Percentiles rank a stretch among this genome's conserved stretches.
Conservation (phyloP, 2,888 invertebrate species). For the Pseudococcus jackbeardsleyi region DNA sequence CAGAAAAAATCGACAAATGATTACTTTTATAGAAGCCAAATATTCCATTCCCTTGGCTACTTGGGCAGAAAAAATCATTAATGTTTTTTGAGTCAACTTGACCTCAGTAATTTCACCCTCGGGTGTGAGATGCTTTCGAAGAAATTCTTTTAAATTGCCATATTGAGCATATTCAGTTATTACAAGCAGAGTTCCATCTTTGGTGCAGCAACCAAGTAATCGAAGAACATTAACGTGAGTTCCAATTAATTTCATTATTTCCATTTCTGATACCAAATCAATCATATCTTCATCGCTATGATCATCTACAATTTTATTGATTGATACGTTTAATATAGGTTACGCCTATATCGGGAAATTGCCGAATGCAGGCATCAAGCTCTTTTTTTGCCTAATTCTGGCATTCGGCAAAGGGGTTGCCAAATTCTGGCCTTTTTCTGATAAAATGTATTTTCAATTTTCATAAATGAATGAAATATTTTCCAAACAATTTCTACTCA, state of each 20-base stretch:
- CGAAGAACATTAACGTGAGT: constrained; percentile 98
- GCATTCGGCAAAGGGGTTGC: too few species aligned
- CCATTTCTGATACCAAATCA: constrained; percentile 97
- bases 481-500: too few species aligned
- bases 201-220: constrained; percentile 77
- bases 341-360: too few species aligned
- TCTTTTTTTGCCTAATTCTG: too few species aligned
- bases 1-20: too few species aligned
- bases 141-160: constrained; percentile 94
- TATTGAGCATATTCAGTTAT: constrained; percentile 90
- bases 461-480: too few species aligned
- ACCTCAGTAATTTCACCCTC: not conserved
- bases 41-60: not conserved
- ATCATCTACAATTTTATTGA: not conserved
- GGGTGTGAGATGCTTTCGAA: constrained; percentile 84
- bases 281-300: constrained; percentile 97
- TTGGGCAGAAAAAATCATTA: constrained; percentile 86
- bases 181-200: constrained; percentile 83
- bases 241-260: constrained; percentile 99
- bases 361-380: too few species aligned
- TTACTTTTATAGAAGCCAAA: constrained; percentile 76
- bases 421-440: too few species aligned
- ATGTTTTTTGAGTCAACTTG: constrained; percentile 76
- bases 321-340: too few species aligned
- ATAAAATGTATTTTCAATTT: too few species aligned